phyloP scores from a whole-genome alignment of 2,888 invertebrate genomes.

The Cheilosia grossa region DNA sequence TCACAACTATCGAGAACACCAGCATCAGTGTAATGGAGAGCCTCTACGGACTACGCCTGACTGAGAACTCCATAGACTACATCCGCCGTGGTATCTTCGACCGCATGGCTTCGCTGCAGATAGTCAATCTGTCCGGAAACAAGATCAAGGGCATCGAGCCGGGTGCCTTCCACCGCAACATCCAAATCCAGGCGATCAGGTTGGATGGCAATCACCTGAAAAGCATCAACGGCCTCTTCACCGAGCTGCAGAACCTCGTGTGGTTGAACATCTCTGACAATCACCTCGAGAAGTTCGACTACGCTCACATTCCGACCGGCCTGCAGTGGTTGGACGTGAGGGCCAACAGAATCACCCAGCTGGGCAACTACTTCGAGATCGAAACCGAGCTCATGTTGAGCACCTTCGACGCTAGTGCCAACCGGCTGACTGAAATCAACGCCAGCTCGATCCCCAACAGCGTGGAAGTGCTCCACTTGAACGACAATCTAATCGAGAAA shows the following conservation, averaged over 20 bases:
- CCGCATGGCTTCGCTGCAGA: constrained; percentile 91
- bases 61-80: constrained; percentile 93
- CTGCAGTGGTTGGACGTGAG: constrained; percentile 95
- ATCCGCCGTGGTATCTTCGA: constrained; percentile 91
- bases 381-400: constrained; percentile 90
- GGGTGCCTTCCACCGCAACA: constrained; percentile 90
- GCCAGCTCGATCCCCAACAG: constrained; percentile 92
- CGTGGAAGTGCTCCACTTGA: constrained; percentile 92
- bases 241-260: constrained; percentile 91
- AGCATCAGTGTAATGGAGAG: constrained; percentile 93
- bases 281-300: constrained; percentile 94
- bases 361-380: constrained; percentile 90
- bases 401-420: constrained; percentile 94
- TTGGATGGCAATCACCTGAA: constrained; percentile 93
- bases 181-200: constrained; percentile 93
- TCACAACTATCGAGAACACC: constrained; percentile 91
- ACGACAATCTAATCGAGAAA: constrained; percentile 93
- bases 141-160: constrained; percentile 90
- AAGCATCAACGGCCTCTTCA: constrained; percentile 92
- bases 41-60: constrained; percentile 93
- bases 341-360: constrained; percentile 92
- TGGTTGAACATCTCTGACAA: constrained; percentile 97
- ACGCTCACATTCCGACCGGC: constrained; percentile 91
- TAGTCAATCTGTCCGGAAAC: constrained; percentile 94
- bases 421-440: constrained; percentile 91